Conservation (phyloP, 2,797 vertebrate species). For the Simalia tracyae region DNA sequence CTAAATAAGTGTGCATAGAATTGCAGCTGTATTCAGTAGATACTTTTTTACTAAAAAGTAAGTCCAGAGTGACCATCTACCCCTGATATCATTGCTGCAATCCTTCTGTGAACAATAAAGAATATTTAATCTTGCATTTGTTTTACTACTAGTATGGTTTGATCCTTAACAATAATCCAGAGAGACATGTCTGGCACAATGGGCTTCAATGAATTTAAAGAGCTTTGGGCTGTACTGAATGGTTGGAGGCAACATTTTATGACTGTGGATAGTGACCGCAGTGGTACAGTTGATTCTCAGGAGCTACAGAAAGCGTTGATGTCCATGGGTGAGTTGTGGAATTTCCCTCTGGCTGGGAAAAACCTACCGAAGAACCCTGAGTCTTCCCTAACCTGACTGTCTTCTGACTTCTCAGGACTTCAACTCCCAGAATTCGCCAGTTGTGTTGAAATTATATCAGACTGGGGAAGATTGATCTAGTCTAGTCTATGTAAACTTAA, state of each 20-base stretch:
- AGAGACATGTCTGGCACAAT: constrained; percentile 79
- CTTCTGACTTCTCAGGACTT: background rate
- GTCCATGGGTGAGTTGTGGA: constrained; percentile 72
- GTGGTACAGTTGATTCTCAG: constrained; percentile 76
- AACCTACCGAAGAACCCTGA: background rate
- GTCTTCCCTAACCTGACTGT: background rate
- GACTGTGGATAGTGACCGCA: constrained; percentile 73
- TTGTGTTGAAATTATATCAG: background rate
- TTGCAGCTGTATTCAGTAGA: background rate
- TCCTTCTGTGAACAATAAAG: background rate
- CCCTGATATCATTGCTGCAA: background rate
- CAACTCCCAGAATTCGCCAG: background rate
- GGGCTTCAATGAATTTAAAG: constrained; percentile 81
- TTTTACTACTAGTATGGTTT: background rate
- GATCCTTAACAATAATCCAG: constrained; percentile 71
- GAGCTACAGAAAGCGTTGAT: constrained; percentile 72
- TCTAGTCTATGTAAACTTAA: background rate
- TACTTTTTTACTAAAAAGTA: background rate
- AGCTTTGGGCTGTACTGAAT: constrained; percentile 77
- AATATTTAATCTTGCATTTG: background rate
- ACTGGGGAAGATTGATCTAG: background rate
- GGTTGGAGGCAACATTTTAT: constrained; percentile 80
- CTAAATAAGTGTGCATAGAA: background rate
- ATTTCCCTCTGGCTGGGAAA: background rate
- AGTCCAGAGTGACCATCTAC: background rate